A percentile compares a stretch with the other conserved stretches of the same genome.
Evolutionary conservation across 2,113 vertebrate genomes (phyloP).

Genomic region (Grammomys dolichurus): DNA sequence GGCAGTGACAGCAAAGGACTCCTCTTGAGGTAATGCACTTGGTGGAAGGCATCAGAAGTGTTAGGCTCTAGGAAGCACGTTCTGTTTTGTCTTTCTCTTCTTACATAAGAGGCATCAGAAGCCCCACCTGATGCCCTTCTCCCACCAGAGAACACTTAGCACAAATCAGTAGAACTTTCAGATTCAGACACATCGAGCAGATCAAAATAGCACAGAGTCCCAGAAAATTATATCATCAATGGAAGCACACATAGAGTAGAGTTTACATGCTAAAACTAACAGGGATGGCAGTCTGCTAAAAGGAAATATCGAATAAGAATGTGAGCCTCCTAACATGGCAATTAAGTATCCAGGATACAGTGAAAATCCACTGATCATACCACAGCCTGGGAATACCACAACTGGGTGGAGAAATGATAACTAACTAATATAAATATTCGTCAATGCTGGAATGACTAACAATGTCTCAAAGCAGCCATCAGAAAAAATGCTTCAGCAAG

Average conservation of each 20-base stretch:
- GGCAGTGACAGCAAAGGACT: not conserved
- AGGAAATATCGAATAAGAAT: not conserved
- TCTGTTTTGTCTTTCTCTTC: not conserved
- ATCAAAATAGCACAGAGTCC: not conserved
- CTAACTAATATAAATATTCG: not conserved
- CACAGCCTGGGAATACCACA: not conserved
- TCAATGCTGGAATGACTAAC: not conserved
- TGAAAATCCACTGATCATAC: not conserved
- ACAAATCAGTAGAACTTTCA: not conserved
- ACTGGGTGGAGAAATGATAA: not conserved
- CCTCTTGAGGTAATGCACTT: not conserved
- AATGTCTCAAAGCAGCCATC: constrained; percentile 36
- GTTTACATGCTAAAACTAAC: not conserved
- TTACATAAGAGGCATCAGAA: not conserved
- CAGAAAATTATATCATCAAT: not conserved
- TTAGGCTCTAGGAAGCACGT: not conserved
- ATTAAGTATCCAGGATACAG: not conserved
- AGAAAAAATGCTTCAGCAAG: constrained; percentile 37
- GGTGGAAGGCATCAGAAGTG: not conserved
- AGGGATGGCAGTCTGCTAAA: not conserved
- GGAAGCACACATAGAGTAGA: not conserved
- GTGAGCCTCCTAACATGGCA: not conserved
- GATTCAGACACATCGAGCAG: not conserved
- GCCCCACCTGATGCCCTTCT: not conserved
- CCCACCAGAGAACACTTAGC: not conserved